A percentile compares a stretch with the other conserved stretches of the same genome.
Conservation (phyloP, 37 sponge, comb jelly and placozoan genomes). For the Beroe ovata region DNA sequence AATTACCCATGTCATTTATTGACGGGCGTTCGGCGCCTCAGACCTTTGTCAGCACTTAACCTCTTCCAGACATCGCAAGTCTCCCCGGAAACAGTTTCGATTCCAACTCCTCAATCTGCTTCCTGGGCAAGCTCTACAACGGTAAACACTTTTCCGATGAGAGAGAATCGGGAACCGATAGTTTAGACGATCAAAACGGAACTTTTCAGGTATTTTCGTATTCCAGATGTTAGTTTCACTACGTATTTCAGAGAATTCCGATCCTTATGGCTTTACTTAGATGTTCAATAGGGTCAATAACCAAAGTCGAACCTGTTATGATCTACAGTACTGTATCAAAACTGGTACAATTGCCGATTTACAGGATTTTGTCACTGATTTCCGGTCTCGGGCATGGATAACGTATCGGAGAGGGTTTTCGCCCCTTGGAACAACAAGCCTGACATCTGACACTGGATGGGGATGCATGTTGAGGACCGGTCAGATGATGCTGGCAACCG, state of each 20-base stretch:
- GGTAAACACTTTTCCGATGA: constrained; percentile 25
- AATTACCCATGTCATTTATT: no score
- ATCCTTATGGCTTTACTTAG: no score
- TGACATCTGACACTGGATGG: constrained; percentile 97
- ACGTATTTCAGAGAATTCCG: no score
- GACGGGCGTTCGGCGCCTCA: no score
- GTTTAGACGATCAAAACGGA: background rate
- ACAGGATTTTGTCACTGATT: constrained; percentile 65
- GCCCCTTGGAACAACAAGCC: constrained; percentile 71
- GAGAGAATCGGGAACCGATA: background rate
- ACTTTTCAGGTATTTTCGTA: constrained; percentile 14
- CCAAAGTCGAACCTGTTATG: no score
- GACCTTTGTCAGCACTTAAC: no score
- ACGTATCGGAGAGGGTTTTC: constrained; percentile 82
- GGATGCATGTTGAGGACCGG: constrained; percentile 98
- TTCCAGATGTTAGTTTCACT: no score
- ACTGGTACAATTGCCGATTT: no score
- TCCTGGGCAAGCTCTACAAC: constrained; percentile 1
- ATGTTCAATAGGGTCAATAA: no score
- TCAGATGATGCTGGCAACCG: constrained; percentile 96
- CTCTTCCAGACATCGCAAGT: background rate
- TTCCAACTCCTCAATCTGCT: constrained; percentile 36
- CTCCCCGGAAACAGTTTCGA: constrained; percentile 35
- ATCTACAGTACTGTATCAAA: no score
- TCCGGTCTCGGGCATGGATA: constrained; percentile 68